Evolutionary conservation across 2,888 invertebrate species (phyloP), one percentile per base, ranked within the genome.

Genomic region (Idaea dimidiata): DNA sequence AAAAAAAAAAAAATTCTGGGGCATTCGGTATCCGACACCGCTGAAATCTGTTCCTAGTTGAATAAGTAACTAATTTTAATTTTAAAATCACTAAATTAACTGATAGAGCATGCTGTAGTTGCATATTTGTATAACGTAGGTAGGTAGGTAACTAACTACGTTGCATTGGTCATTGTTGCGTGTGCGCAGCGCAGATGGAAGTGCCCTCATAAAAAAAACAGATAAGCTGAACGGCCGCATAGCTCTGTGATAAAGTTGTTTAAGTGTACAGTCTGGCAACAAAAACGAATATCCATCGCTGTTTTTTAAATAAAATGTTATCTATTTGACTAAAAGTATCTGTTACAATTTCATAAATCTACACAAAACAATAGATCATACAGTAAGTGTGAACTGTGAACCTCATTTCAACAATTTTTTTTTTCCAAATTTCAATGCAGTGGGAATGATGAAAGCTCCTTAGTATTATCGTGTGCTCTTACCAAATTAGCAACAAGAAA

Each of bases 201-300:
- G 56, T 56, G 17, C 17, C 56, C 56, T 56, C 56, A 63, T 63
- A 72, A 80, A 81, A n/a, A 80, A 80, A 81, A 70, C 67, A 60
- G 56, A 56, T 56, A 56, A 56, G 56, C 56, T 17, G 56, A 17
- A 7, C 56, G 17, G 56, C 33, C 60, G 66, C 71, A 69, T 68
- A 64, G 68, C 69, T 65, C 65, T 66, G 65, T 66, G 78, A 75
- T 74, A 74, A 75, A 69, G 72, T 75, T 73, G 74, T 77, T 72
- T 68, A 66, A 68, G 69, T 56, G 32, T 17, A 33, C 17, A 24
- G 24, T 24, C 24, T 1, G 24, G 24, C 5, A 24, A 24, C 24
- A 24, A 24, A 24, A 24, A 24, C 5, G 24, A 5, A 24, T 24
- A 24, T 24, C 24, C 24, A 24, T 5, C 24, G 24, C 24, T 3